These are phyloP conservation scores for Resseliella maxima DNA, from an alignment of 2,888 invertebrate species.

Conservation along the genomic window DNA sequence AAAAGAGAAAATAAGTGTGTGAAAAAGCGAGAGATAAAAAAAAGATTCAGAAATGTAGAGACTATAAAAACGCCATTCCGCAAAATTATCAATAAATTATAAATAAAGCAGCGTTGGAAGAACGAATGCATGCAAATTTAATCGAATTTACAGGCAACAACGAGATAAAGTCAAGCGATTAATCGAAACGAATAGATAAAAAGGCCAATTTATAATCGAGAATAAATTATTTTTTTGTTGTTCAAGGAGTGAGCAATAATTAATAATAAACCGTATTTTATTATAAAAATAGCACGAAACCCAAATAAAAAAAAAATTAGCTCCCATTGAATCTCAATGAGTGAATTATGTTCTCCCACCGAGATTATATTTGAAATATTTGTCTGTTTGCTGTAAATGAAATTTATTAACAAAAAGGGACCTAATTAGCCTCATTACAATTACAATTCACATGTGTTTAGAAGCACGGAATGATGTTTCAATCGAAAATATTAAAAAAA, in stretches of 20 bases:
- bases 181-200: background rate
- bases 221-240: background rate
- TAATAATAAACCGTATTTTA: background rate
- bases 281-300: background rate
- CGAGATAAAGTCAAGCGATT: background rate
- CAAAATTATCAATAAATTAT: background rate
- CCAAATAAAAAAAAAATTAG: background rate
- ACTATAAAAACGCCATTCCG: background rate
- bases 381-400: no score
- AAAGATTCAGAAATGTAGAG: no score
- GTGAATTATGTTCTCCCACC: no score
- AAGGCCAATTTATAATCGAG: background rate
- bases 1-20: no score
- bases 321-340: no score
- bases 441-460: background rate
- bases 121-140: background rate
- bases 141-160: background rate
- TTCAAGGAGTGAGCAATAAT: background rate
- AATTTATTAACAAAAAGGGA: background rate
- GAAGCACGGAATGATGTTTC: background rate
- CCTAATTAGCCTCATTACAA: conserved; percentile 10
- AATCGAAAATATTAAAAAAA: background rate
- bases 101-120: background rate
- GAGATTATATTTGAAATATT: no score
- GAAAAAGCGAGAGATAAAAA: no score